phyloP scores from a whole-genome alignment of 1,140 invertebrate genomes.

The Cepaea nemoralis region DNA sequence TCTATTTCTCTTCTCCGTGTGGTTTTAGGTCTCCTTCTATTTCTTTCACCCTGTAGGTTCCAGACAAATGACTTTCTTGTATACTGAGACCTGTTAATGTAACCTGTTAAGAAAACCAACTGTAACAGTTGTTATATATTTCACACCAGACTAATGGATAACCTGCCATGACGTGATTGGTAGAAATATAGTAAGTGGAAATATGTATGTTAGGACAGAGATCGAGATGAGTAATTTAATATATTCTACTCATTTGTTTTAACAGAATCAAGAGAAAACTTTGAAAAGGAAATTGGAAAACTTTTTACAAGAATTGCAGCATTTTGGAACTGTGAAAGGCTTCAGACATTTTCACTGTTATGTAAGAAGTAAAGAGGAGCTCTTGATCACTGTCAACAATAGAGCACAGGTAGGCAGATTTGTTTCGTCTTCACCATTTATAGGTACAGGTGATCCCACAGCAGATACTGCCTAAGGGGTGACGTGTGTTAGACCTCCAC shows the following conservation, averaged over 20 bases:
- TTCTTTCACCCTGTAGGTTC: no score
- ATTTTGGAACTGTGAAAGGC: constrained; percentile 61
- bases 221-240: no score
- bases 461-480: background rate
- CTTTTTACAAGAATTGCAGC: constrained; percentile 60
- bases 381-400: constrained; percentile 62
- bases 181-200: no score
- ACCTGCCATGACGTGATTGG: no score
- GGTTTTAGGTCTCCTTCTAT: no score
- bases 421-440: background rate
- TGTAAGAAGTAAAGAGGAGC: constrained; percentile 64
- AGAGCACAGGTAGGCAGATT: constrained; percentile 9
- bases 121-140: no score
- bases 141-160: no score
- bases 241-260: background rate
- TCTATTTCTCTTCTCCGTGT: no score
- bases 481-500: background rate
- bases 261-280: background rate
- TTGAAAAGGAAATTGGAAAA: constrained; percentile 61
- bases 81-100: no score
- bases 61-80: no score
- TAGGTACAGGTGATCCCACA: background rate
- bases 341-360: constrained; percentile 65
- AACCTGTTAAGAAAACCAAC: no score
- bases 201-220: no score